Base-by-base conservation (phyloP, 2,888 invertebrate genomes). In the Caenorhabditis macrosperma region DNA sequence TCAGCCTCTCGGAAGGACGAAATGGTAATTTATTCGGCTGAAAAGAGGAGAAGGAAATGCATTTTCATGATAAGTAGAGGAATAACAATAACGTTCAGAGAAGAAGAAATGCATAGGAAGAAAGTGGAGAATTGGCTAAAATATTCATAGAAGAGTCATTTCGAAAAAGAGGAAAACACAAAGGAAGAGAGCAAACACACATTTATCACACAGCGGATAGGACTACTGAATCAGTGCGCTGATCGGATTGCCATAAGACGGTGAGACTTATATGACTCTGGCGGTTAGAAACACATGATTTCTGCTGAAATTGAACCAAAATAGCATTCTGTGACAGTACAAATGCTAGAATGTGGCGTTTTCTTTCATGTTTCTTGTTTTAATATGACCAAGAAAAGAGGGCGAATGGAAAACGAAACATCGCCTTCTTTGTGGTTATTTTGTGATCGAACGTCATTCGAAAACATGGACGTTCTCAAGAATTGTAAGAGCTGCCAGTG, bases 131-230 rank as follows among this genome's bases (percentile, higher is more conserved):
- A 48, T 9, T 5, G 50, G 38, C 41, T 72, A 63, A 72, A 57
- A 72, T 72, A 72, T 72, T 55, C 72, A 72, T 72, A 50, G 63
- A 57, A 46, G 67, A 67, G 57, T 67, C 67, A 20, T 59, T 68
- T 46, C 46, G 57, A 55, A 41, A 10, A 44, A 38, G 15, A 3
- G 44, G 30, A 41, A 44, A 67, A 63, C 55, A 72, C 63, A 72
- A 48, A 48, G n/a, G 38, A n/a, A 17, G 26, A 17, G 26, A 30
- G 24, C 12, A 26, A 61, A 61, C 61, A 60, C 59, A 69, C 30
- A 71, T 50, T 60, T 71, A 61, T 61, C 54, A 71, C 41, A 52
- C 15, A 28, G 52, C 52, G 28, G 30, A 17, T n/a, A 54, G 48
- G 10, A 57, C 55, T 28, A 30, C 48, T 52, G 52, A 52, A 52